Evolutionary conservation across 2,797 vertebrate genomes (phyloP), one percentile per base, ranked within the genome.

Genomic region (Mormyrus hasselquistii): DNA sequence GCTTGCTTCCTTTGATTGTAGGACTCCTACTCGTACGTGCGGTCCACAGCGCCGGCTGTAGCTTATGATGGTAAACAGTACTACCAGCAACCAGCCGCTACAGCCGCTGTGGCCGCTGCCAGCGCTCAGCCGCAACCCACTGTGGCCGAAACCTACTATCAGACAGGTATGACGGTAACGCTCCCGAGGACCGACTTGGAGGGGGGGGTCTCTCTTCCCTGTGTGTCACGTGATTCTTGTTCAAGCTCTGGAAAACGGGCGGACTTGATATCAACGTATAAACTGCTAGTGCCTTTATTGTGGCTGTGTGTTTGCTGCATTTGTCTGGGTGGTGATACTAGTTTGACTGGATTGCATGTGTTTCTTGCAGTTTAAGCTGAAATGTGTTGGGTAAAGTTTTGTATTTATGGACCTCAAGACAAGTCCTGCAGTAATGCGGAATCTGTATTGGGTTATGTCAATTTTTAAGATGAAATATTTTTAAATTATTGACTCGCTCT

Each of bases 31-130:
- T 98, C 99, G 0, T 99, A 99, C 0, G 98, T 99, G 85, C 96
- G 98, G 4, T 98, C 99, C 50, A 98, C 98, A 0, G 98, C 98
- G 87, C 96, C 98, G 1, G 97, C 97, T 89, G 97, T 99, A 41
- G 96, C 97, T 10, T 99, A 99, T 2, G 98, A 99, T 93, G 98
- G 95, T 92, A 99, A 99, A 92, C 98, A 99, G 90, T 99, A 99
- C 94, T 99, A 99, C 90, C 98, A 99, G 89, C 98, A 99, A n/a
- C 97, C 98, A 25, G 95, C 95, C 3, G 98, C 97, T 0, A 97
- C 98, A 0, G 97, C 97, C 0, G 96, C 96, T 0, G 97, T 97
- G 5, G 98, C 97, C 16, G 97, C 97, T 6, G 96, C 96, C 62
- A 95, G 96, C 88, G 96, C 96, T 1, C 98, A 99, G 92, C 97